Evolutionary conservation across 2,797 vertebrate species (phyloP), one percentile per base, ranked within the genome.

Genomic region (Melanotaenia maccullochi): DNA sequence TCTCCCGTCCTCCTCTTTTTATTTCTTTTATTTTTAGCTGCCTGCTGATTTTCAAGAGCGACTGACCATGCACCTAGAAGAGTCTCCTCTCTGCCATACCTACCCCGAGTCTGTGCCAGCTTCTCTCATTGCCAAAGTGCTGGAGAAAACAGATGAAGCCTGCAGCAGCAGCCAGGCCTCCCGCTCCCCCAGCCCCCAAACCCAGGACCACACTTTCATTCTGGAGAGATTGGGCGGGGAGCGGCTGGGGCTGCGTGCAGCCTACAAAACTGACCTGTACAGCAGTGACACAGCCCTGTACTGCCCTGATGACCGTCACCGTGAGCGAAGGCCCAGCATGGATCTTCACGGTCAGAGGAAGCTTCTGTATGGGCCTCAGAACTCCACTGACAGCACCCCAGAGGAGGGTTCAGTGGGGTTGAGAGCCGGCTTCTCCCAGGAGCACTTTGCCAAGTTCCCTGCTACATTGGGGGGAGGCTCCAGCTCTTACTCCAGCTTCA

Each of bases 401-500:
- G 97, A 99, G 70, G 96, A 96, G 18, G 96, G 96, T 0, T 90
- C 92, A 0, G 82, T 90, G n/a, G 96, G 95, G n/a, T 87, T 95
- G 88, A 95, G 93, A 52, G 93, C 95, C 0, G 93, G 94, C 64
- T 97, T 96, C 91, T 95, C 95, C 22, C 97, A 95, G 1, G 96
- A 97, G 85, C 95, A 95, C 87, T 98, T 97, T 72, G 85, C 93
- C 0, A 96, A 97, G 91, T 99, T 97, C 61, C 94, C 95, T 3
- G 91, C 94, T 78, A 94, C 96, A 0, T 89, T 97, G 75, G 96
- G 95, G 0, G 96, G 95, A 0, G 96, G 96, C 3, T 98, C 97
- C 79, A 99, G 97, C 92, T 97, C 97, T 64, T 99, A 98, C 83
- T 99, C 97, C 57, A 99, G 97, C 91, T 98, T 99, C 92, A 99